phyloP scores from a whole-genome alignment of 2,888 invertebrate genomes.

The Megalurothrips usitatus region DNA sequence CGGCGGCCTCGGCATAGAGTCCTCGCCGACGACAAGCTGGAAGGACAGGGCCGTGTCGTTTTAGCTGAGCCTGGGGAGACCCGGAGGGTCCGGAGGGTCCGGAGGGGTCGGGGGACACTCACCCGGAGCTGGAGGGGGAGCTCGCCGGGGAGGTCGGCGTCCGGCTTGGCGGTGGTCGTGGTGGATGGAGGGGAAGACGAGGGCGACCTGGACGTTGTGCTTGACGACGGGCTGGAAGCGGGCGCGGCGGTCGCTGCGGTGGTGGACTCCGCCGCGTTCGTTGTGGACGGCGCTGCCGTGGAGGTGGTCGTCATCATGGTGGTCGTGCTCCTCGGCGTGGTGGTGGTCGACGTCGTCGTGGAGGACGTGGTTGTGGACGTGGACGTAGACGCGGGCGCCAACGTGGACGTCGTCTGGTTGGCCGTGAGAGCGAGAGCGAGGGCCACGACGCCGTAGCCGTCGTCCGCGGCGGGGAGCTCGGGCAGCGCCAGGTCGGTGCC shows the following conservation, averaged over 20 bases:
- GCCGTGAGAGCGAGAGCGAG: constrained; percentile 36
- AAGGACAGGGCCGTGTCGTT: constrained; percentile 8
- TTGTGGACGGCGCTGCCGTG: constrained; percentile 25
- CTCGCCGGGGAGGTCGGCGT: constrained; percentile 37
- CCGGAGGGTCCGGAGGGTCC: too few relatives aligned
- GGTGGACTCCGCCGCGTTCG: not conserved
- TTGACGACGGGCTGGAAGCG: not conserved
- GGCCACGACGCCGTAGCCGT: constrained; percentile 36
- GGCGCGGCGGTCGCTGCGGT: not conserved
- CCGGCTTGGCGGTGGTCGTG: constrained; percentile 30
- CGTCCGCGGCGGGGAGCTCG: constrained; percentile 31
- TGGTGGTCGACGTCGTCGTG: not conserved
- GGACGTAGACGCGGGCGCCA: constrained; percentile 27
- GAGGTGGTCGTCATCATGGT: constrained; percentile 5
- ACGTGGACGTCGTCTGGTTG: constrained; percentile 31
- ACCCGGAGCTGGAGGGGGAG: constrained; percentile 38
- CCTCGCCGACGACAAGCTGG: constrained; percentile 39
- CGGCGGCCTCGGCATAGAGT: constrained; percentile 36
- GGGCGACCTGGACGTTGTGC: not conserved
- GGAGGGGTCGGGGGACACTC: constrained; percentile 9
- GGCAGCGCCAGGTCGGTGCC: constrained; percentile 33
- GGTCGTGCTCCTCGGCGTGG: constrained; percentile 27
- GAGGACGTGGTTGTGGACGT: not conserved
- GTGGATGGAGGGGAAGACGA: not conserved
- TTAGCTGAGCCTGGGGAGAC: too few relatives aligned